phyloP scores from a whole-genome alignment of 2,113 vertebrate species.

The Thamnaconus septentrionalis region DNA sequence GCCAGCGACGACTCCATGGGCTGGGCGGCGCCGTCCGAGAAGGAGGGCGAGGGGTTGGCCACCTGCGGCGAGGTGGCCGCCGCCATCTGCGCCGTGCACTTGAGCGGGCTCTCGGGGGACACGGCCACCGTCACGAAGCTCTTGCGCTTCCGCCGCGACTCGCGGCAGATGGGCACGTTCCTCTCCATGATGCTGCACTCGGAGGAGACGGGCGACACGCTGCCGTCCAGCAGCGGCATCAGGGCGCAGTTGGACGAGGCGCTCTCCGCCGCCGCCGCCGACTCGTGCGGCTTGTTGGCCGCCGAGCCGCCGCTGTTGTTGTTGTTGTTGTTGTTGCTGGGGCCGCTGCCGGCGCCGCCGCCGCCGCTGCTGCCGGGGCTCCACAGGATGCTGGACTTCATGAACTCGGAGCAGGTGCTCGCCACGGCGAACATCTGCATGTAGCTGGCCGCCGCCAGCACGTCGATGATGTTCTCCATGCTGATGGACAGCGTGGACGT shows the following conservation, averaged over 20 bases:
- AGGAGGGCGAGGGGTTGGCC: conserved; percentile 88
- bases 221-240: conserved; percentile 87
- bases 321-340: conserved; percentile 12
- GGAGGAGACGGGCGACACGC: conserved; percentile 93
- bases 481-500: conserved; percentile 96
- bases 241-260: conserved; percentile 84
- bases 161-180: conserved; percentile 89
- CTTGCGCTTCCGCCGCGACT: conserved; percentile 93
- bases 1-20: conserved; percentile 92
- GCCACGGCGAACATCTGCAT: conserved; percentile 99
- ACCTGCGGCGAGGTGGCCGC: conserved; percentile 91
- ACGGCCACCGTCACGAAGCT: conserved; percentile 86
- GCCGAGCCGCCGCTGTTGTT: conserved; percentile 71
- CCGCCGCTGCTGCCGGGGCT: conserved; percentile 74
- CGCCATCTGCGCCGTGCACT: conserved; percentile 85
- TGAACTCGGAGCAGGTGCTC: conserved; percentile 97
- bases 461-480: conserved; percentile 98
- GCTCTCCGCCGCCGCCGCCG: conserved; percentile 84
- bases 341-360: conserved; percentile 62
- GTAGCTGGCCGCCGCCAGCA: conserved; percentile 95
- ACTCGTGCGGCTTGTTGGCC: conserved; percentile 86
- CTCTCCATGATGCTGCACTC: conserved; percentile 96
- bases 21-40: conserved; percentile 86
- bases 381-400: conserved; percentile 99
- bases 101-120: conserved; percentile 92